A percentile compares a stretch with the other conserved stretches of the same genome.
Evolutionary conservation across 2,888 invertebrate genomes (phyloP).

Genomic region (Nomada flava): DNA sequence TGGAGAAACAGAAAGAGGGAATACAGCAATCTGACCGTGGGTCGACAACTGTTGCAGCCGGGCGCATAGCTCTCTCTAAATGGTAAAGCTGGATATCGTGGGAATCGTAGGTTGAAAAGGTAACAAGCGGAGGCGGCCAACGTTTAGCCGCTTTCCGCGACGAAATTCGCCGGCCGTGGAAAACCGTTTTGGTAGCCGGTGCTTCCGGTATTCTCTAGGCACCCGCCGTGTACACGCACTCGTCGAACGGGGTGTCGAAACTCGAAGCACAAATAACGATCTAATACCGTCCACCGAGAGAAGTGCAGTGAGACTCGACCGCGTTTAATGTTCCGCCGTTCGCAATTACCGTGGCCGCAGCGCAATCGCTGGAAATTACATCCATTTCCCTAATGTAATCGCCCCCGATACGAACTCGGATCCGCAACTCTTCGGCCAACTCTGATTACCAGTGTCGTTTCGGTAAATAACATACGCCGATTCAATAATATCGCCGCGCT

Average conservation of each 20-base stretch:
- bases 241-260: slow-evolving; percentile 8
- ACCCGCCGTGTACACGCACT: neutral
- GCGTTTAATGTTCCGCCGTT: neutral
- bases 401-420: slow-evolving; percentile 15
- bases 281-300: neutral
- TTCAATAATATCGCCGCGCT: slow-evolving; percentile 1
- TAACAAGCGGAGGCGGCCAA: neutral
- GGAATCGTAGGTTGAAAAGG: slow-evolving; percentile 59
- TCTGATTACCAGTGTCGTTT: neutral
- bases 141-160: slow-evolving; percentile 30
- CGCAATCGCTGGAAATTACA: slow-evolving; percentile 36
- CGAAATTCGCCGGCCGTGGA: slow-evolving; percentile 26
- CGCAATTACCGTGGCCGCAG: slow-evolving; percentile 19
- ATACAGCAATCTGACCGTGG: slow-evolving; percentile 30
- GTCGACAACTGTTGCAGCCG: slow-evolving; percentile 37
- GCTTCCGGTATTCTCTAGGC: slow-evolving; percentile 1
- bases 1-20: slow-evolving; percentile 32
- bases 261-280: slow-evolving; percentile 31
- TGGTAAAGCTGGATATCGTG: slow-evolving; percentile 56
- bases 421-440: slow-evolving; percentile 4
- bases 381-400: slow-evolving; percentile 20
- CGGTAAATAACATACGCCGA: slow-evolving; percentile 1
- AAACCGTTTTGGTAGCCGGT: slow-evolving; percentile 18
- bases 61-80: slow-evolving; percentile 46
- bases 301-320: neutral